Conservation (phyloP, 2,888 invertebrate species). For the Theretra japonica region DNA sequence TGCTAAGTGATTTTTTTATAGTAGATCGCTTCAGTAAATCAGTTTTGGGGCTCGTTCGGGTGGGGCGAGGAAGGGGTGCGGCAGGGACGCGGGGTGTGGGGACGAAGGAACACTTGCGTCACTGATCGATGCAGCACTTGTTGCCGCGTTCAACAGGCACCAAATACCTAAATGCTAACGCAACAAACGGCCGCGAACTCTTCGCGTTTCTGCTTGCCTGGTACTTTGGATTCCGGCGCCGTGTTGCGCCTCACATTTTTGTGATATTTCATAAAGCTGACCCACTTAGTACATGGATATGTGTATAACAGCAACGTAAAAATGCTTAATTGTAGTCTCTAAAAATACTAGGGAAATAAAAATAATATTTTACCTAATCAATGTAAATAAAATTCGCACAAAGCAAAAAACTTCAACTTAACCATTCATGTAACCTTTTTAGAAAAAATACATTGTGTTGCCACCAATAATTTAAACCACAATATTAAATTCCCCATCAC, state of each 20-base stretch:
- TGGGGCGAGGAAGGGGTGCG: slow-evolving; percentile 45
- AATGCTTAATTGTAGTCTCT: too few relatives aligned
- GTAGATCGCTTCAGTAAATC: slow-evolving; percentile 57
- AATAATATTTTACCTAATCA: too few relatives aligned
- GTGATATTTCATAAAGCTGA: neutral
- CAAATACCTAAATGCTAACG: slow-evolving; percentile 55
- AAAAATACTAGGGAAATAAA: too few relatives aligned
- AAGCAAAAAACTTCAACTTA: too few relatives aligned
- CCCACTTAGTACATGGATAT: neutral
- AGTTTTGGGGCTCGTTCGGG: slow-evolving; percentile 55
- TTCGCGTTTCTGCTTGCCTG: slow-evolving; percentile 43
- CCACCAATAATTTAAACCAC: too few relatives aligned
- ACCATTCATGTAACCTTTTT: too few relatives aligned
- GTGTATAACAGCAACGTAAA: too few relatives aligned
- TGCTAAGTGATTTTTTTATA: slow-evolving; percentile 51
- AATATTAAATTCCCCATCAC: too few relatives aligned
- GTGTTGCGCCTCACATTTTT: neutral
- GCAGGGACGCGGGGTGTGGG: slow-evolving; percentile 40
- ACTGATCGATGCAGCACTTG: slow-evolving; percentile 83
- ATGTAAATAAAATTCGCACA: too few relatives aligned
- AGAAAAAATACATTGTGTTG: too few relatives aligned
- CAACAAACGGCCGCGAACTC: slow-evolving; percentile 43
- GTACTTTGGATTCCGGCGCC: slow-evolving; percentile 38
- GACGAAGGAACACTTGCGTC: slow-evolving; percentile 62
- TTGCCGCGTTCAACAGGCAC: slow-evolving; percentile 79